Evolutionary conservation across 2,888 invertebrate genomes (phyloP), one percentile per base, ranked within the genome.

Genomic region (Pocota personata): DNA sequence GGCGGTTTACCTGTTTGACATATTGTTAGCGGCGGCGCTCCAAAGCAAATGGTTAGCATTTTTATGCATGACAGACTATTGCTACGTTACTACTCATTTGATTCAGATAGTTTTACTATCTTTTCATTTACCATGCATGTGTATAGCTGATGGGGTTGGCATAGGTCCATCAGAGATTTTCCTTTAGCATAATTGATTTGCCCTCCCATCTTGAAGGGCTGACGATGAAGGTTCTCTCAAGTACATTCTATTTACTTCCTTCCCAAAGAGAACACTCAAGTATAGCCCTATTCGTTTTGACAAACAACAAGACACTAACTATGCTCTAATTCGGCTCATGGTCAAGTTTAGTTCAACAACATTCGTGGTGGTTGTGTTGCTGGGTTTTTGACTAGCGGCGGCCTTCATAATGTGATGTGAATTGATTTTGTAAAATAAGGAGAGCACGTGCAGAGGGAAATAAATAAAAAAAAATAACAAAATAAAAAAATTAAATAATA

Each of bases 381-480:
- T 62, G 14, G n/a, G n/a, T 14, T 76, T 57, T 73, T 75, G 16
- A 35, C 10, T 24, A 19, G 64, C 48, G 12, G 0, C 37, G 46
- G 37, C 73, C 78, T 78, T 83, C 73, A 62, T 73, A 62, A 73
- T 67, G 73, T 55, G 67, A 69, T 84, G 83, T 84, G 78, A 84
- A 84, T 84, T 73, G 73, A 57, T 79, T 83, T 84, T 79, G 67
- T 69, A 79, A 73, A 84, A 69, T 52, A 66, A 77, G 30, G 30
- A 58, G 50, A 60, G 62, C 62, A 71, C 55, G 76, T 76, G 57
- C 77, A 43, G 40, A 55, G 50, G 52, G 69, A 55, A 77, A 24
- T 3, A 46, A 66, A 66, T 46, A 64, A 75, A 50, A 52, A 43
- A 35, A 0, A n/a, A 48, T 2, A 21, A 8, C 30, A 32, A 40